phyloP scores from a whole-genome alignment of 2,888 invertebrate species.

The Tachystola acroxantha region DNA sequence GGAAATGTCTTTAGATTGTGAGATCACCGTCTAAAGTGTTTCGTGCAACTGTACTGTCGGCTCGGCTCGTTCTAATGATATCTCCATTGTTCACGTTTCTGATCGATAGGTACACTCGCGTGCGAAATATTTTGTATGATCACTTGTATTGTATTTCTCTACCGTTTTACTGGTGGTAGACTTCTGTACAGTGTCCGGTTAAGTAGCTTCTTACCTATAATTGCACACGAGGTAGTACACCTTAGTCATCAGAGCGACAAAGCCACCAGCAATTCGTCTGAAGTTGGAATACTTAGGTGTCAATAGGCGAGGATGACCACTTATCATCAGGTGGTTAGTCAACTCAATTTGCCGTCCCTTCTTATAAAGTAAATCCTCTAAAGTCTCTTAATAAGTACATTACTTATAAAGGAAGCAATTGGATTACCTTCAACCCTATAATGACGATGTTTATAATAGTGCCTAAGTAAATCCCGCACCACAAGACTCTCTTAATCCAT shows the following conservation, averaged over 20 bases:
- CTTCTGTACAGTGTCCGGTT: too few relatives aligned
- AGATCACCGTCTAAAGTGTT: slow-evolving; percentile 48
- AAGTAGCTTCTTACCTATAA: too few relatives aligned
- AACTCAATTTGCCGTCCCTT: too few relatives aligned
- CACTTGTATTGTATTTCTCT: slow-evolving; percentile 1
- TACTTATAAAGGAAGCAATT: background rate
- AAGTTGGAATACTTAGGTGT: too few relatives aligned
- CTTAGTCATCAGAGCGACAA: too few relatives aligned
- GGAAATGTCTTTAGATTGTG: slow-evolving; percentile 44
- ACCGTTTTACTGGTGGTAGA: too few relatives aligned
- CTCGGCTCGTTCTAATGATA: slow-evolving; percentile 53
- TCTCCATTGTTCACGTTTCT: slow-evolving; percentile 68
- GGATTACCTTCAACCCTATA: slow-evolving; percentile 4
- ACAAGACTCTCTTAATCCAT: background rate
- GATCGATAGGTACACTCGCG: slow-evolving; percentile 56
- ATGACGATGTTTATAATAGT: slow-evolving; percentile 9
- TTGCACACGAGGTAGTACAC: too few relatives aligned
- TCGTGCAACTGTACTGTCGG: slow-evolving; percentile 59
- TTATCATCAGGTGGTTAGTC: too few relatives aligned
- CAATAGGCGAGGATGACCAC: too few relatives aligned
- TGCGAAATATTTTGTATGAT: slow-evolving; percentile 22
- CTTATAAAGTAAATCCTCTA: too few relatives aligned
- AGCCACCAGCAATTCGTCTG: too few relatives aligned
- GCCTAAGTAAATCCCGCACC: background rate
- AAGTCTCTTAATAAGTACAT: background rate